phyloP scores from a whole-genome alignment of 2,113 vertebrate genomes.

The Acrocephalus kingi region DNA sequence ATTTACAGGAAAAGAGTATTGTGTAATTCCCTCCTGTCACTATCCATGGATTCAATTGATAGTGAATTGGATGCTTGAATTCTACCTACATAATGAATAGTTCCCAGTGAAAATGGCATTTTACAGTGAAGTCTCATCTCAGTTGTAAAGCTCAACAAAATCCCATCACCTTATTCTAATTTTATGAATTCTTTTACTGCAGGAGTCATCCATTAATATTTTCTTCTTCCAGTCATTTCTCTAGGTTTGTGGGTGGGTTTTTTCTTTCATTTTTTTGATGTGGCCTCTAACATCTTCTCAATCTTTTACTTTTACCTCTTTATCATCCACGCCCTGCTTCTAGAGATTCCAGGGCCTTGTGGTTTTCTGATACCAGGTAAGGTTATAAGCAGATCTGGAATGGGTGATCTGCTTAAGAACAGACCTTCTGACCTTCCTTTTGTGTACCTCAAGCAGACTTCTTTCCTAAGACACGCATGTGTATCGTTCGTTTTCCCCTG shows the following conservation, averaged over 20 bases:
- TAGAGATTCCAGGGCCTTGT: conserved; percentile 92
- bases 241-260: not conserved
- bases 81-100: not conserved
- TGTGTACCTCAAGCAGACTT: conserved; percentile 16
- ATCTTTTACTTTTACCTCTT: conserved; percentile 74
- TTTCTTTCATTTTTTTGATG: not conserved
- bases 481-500: conserved; percentile 1
- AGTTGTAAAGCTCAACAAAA: not conserved
- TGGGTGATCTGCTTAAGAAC: conserved; percentile 12
- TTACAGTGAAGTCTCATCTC: not conserved
- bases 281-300: conserved; percentile 62
- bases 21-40: not conserved
- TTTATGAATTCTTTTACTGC: not conserved
- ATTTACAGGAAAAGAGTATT: not conserved
- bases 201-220: not conserved
- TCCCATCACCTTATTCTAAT: not conserved
- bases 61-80: not conserved
- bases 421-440: conserved; percentile 59
- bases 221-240: not conserved
- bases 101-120: not conserved
- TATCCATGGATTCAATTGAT: not conserved
- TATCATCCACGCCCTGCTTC: conserved; percentile 75
- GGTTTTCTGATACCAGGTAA: conserved; percentile 94
- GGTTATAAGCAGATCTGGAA: conserved; percentile 66
- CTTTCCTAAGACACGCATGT: conserved; percentile 18